phyloP scores from a whole-genome alignment of 2,888 invertebrate species.

The Drosophila colorata region DNA sequence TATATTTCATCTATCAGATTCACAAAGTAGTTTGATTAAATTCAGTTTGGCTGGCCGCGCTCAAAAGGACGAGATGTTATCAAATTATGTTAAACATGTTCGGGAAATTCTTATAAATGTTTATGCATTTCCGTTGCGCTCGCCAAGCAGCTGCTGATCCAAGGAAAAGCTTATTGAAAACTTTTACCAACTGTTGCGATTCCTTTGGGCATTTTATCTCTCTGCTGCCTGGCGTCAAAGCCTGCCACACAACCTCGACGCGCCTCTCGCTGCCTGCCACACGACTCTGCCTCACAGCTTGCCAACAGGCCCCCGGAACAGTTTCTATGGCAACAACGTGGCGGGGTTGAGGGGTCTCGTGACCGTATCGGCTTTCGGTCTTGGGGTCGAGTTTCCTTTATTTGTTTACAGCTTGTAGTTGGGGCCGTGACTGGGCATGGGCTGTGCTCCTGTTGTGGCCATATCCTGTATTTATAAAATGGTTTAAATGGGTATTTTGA shows the following conservation, averaged over 20 bases:
- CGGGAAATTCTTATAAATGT: constrained; percentile 62
- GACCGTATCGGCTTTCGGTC: constrained; percentile 7
- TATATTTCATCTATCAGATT: neutral
- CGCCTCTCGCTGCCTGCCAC: neutral
- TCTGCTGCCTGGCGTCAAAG: constrained; percentile 32
- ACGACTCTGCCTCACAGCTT: neutral
- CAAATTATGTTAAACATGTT: constrained; percentile 65
- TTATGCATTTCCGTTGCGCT: constrained; percentile 69
- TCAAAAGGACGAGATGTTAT: constrained; percentile 36
- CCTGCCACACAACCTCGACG: constrained; percentile 12
- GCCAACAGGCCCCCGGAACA: constrained; percentile 15
- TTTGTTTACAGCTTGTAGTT: constrained; percentile 67
- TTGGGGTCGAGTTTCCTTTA: constrained; percentile 47
- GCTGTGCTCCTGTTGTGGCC: neutral
- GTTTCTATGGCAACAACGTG: constrained; percentile 34
- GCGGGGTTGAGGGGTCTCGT: constrained; percentile 1
- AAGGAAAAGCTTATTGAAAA: constrained; percentile 70
- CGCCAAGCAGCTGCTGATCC: constrained; percentile 39
- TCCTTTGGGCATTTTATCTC: constrained; percentile 71
- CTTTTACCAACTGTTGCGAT: constrained; percentile 66
- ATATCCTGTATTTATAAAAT: neutral
- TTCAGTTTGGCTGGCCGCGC: constrained; percentile 10
- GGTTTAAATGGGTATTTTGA: neutral
- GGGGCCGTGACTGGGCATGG: constrained; percentile 41
- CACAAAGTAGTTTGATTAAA: constrained; percentile 22